Percentiles rank a stretch among this genome's conserved stretches.
Conservation (phyloP, 2,888 invertebrate species). For the Stenurella melanura region DNA sequence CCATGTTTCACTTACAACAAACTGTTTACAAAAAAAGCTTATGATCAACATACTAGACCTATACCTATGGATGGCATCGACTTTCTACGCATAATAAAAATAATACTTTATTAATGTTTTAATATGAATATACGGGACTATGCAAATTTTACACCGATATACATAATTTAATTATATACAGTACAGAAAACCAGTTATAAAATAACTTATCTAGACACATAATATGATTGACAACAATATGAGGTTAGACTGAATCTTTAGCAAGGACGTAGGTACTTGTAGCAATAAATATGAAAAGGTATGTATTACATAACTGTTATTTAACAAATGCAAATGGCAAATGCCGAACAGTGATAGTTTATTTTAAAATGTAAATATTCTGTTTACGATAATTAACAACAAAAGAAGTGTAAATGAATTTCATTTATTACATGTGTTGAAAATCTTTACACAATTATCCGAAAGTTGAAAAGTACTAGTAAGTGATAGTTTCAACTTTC, state of each 20-base stretch:
- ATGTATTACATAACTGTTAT: neutral
- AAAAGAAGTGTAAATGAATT: neutral
- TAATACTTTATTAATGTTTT: no score
- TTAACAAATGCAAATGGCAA: neutral
- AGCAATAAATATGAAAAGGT: neutral
- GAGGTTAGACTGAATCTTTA: neutral
- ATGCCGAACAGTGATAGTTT: neutral
- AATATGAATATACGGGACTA: no score
- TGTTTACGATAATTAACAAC: neutral
- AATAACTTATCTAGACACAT: neutral
- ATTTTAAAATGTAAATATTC: neutral
- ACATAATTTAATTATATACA: no score
- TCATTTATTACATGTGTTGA: neutral
- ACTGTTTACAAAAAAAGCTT: no score
- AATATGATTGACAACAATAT: neutral
- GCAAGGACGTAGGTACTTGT: neutral
- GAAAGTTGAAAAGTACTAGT: constrained; percentile 14
- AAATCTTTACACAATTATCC: neutral
- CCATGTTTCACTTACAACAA: no score
- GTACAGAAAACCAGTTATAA: no score
- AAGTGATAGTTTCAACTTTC: constrained; percentile 14
- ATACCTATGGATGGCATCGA: no score
- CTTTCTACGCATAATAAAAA: no score
- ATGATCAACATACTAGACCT: no score
- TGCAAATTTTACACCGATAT: no score